Evolutionary conservation across 2,113 vertebrate species (phyloP).

Genomic region (Lepus timidus): DNA sequence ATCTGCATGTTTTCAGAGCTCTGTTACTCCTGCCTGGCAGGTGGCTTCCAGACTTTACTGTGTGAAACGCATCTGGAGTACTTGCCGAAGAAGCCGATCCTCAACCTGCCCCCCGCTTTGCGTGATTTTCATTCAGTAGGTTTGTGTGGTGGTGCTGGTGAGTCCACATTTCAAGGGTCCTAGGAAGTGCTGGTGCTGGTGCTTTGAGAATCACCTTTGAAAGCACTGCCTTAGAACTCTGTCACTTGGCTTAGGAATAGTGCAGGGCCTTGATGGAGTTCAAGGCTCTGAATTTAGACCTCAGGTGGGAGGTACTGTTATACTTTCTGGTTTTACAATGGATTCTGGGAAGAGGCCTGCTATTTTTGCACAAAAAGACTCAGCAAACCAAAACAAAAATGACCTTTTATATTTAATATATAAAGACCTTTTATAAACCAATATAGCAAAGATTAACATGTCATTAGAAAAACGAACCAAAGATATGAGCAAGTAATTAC

Average conservation of each 20-base stretch:
- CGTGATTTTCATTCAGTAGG: neutral
- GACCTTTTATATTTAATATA: neutral
- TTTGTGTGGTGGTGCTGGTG: neutral
- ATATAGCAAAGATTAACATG: neutral
- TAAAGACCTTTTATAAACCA: constrained; percentile 17
- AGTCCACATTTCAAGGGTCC: neutral
- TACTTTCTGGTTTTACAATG: neutral
- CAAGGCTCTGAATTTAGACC: constrained; percentile 2
- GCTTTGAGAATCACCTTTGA: neutral
- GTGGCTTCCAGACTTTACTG: neutral
- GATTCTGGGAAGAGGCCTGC: neutral
- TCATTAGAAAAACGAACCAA: constrained; percentile 15
- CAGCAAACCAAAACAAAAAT: constrained; percentile 11
- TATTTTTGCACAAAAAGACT: neutral
- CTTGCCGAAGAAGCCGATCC: neutral
- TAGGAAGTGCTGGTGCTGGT: neutral
- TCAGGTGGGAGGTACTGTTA: neutral
- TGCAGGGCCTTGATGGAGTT: neutral
- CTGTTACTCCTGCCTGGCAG: neutral
- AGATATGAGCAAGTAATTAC: constrained; percentile 8
- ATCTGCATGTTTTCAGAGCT: neutral
- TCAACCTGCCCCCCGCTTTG: neutral
- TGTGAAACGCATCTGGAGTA: neutral
- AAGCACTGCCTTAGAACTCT: neutral
- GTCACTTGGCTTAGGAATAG: neutral